Conservation (phyloP, 2,113 vertebrate genomes). For the Tor tambroides region DNA sequence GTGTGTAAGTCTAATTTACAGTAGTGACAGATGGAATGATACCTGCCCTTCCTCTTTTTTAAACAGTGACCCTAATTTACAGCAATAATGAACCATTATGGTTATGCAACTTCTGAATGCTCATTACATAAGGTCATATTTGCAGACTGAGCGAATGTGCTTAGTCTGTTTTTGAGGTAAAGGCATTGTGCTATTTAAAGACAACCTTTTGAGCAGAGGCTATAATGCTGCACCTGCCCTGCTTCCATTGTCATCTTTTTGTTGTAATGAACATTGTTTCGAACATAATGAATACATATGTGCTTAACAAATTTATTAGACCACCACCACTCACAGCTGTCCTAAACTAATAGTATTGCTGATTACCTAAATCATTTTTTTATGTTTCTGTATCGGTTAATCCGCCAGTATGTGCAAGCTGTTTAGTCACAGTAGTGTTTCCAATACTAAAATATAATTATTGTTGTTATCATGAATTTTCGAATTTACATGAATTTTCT, state of each 20-base stretch:
- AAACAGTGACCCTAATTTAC: neutral
- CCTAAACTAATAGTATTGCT: no score
- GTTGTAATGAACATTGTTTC: neutral
- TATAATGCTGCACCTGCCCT: neutral
- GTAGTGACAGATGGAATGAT: neutral
- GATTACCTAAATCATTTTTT: neutral
- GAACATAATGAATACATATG: neutral
- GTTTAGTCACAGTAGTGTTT: no score
- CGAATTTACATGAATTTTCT: no score
- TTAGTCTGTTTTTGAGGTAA: slow-evolving; percentile 30
- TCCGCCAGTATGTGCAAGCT: no score
- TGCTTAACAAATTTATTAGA: no score
- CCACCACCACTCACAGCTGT: no score
- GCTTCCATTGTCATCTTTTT: neutral
- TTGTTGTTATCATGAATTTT: no score
- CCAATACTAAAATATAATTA: no score
- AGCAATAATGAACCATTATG: neutral
- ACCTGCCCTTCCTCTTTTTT: neutral
- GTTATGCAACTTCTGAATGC: slow-evolving; percentile 27
- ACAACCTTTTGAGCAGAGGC: neutral
- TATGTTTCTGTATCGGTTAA: neutral
- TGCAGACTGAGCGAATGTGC: neutral
- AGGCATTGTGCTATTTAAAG: slow-evolving; percentile 37
- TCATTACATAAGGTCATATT: slow-evolving; percentile 32
- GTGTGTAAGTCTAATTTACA: neutral